A percentile compares a stretch with the other conserved stretches of the same genome.
Evolutionary conservation across 2,888 invertebrate species (phyloP).

Genomic region (Cerastis rubricosa): DNA sequence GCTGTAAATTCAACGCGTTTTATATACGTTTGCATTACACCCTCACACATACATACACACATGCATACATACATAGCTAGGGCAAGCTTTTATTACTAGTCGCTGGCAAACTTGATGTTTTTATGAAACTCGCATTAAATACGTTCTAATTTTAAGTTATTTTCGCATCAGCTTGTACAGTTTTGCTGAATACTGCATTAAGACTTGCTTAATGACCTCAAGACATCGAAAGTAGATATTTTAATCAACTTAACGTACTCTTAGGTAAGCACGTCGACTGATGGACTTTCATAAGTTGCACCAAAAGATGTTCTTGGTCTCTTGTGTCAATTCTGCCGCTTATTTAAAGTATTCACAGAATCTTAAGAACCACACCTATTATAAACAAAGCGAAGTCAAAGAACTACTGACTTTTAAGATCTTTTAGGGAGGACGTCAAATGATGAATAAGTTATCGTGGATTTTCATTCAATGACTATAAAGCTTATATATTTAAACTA

Average conservation of each 20-base stretch:
- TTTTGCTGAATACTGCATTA: background rate
- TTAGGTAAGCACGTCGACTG: too few species aligned
- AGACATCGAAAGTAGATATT: too few species aligned
- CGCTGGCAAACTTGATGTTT: constrained; percentile 25
- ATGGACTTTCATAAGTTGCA: background rate
- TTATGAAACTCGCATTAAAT: constrained; percentile 28
- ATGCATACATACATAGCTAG: background rate
- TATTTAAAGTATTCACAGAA: background rate
- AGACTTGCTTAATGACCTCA: background rate
- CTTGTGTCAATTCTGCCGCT: background rate
- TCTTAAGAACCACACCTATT: background rate
- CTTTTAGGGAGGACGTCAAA: background rate
- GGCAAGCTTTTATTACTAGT: constrained; percentile 37
- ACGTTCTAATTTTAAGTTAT: constrained; percentile 14
- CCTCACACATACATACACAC: constrained; percentile 12
- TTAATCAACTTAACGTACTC: background rate
- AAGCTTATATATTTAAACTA: background rate
- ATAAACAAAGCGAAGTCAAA: background rate
- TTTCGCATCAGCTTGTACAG: constrained; percentile 5
- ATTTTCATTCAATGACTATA: background rate
- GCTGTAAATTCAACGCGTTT: constrained; percentile 69
- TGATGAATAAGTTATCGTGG: background rate
- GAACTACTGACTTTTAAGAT: background rate
- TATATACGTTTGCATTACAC: constrained; percentile 69
- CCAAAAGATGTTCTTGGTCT: background rate